A percentile compares a stretch with the other conserved stretches of the same genome.
These are phyloP conservation scores for Psylliodes chrysocephalus DNA, from an alignment of 2,888 invertebrate genomes.

Conservation along the genomic window DNA sequence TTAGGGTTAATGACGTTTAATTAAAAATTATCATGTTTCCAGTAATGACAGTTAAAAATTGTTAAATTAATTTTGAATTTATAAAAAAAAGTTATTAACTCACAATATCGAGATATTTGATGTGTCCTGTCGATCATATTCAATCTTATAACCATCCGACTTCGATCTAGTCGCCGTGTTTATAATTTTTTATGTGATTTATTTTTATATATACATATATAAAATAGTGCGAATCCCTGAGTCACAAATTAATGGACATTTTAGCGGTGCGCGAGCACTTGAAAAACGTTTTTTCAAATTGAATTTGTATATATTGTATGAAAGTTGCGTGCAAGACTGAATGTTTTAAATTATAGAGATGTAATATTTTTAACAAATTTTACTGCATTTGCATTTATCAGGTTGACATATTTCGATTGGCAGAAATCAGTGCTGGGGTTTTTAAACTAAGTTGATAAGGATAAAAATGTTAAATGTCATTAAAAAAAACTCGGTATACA, in stretches of 20 bases:
- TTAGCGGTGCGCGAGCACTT: conserved; percentile 32
- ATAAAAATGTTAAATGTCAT: neutral
- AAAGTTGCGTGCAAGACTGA: conserved; percentile 42
- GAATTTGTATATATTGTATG: conserved; percentile 59
- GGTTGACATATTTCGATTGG: conserved; percentile 23
- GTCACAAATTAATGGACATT: conserved; percentile 37
- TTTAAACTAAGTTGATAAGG: neutral
- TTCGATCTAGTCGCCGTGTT: conserved; percentile 34
- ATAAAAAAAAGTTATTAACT: neutral
- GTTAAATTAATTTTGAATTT: too few species aligned
- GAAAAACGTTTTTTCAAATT: conserved; percentile 40
- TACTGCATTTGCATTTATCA: conserved; percentile 45
- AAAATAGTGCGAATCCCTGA: conserved; percentile 38
- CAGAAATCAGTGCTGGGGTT: conserved; percentile 18
- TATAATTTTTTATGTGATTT: conserved; percentile 43
- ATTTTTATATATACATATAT: conserved; percentile 21
- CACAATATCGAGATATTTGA: neutral
- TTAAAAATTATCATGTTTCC: too few species aligned
- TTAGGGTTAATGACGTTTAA: too few species aligned
- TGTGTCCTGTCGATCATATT: conserved; percentile 31
- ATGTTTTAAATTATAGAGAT: conserved; percentile 42
- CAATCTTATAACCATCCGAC: conserved; percentile 41
- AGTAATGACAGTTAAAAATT: too few species aligned
- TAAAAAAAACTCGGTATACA: too few species aligned
- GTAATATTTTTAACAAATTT: conserved; percentile 47